Base-by-base conservation (phyloP, 2,888 invertebrate species). In the Nineta flava region DNA sequence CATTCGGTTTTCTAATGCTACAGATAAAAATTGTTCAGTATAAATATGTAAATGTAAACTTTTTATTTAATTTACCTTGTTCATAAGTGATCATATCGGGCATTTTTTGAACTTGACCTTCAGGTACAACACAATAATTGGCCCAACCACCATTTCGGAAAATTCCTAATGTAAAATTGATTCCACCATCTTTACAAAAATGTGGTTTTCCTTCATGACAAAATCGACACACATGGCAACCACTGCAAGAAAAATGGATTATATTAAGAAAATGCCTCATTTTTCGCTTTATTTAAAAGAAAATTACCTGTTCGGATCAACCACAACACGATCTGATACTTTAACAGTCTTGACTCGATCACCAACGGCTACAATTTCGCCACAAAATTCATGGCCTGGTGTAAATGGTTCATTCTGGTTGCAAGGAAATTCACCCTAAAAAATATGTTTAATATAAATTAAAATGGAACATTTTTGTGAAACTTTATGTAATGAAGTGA, bases 381-480 rank as follows among this genome's bases (percentile, higher is more conserved):
- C 83, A 32, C 76, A 74, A 61, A 81, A 82, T 64, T 84, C 84
- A 52, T 83, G 83, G 0, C 84, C 83, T 3, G 81, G 60, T 0
- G 75, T 71, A 1, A 81, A 58, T 0, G 74, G 70, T 1, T 66
- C 69, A 2, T 69, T 65, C 42, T 72, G 66, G 19, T 65, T 64
- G n/a, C 78, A 79, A 1, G 81, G 80, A 57, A 81, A 83, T 55
- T 75, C 70, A 0, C 82, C 82, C 83, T 83, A 56, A 16, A 57
- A 58, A 46, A 51, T n/a, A n/a, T n/a, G n/a, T n/a, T n/a, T n/a
- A n/a, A n/a, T n/a, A 51, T 47, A 50, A n/a, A n/a, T n/a, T n/a
- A n/a, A n/a, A n/a, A n/a, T n/a, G n/a, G n/a, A n/a, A n/a, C n/a
- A n/a, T n/a, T n/a, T n/a, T n/a, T n/a, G n/a, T n/a, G n/a, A n/a